phyloP scores from a whole-genome alignment of 64 coral and sea anemone genomes.

The Stichodactyla mertensii region DNA sequence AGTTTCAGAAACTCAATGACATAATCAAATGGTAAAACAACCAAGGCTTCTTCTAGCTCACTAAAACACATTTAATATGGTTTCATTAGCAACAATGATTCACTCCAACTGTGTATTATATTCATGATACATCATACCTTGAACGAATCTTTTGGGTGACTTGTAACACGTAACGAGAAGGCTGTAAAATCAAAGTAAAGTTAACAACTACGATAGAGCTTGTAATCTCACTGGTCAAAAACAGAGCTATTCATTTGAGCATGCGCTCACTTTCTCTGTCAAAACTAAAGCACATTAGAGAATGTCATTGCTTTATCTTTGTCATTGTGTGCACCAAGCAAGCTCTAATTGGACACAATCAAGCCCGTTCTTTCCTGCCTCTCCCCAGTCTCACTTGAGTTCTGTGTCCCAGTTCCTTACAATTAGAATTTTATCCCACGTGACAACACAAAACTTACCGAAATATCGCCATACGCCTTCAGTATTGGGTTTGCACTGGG shows the following conservation, averaged over 20 bases:
- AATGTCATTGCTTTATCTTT: no score
- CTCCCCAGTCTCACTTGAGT: no score
- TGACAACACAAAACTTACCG: conserved; percentile 35
- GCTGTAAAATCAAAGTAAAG: conserved; percentile 47
- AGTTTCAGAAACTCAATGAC: conserved; percentile 75
- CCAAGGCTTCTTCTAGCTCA: conserved; percentile 88
- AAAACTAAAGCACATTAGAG: no score
- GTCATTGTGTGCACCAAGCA: no score
- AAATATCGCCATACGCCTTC: conserved; percentile 71
- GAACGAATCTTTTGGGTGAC: conserved; percentile 89
- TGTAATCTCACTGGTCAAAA: not conserved
- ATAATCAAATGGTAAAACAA: conserved; percentile 86
- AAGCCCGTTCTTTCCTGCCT: no score
- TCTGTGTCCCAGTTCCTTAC: no score
- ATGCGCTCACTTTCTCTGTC: no score
- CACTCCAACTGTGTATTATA: not conserved
- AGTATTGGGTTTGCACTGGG: conserved; percentile 65
- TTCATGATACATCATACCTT: conserved; percentile 44
- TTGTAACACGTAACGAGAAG: conserved; percentile 75
- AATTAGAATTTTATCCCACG: no score
- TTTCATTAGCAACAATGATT: not conserved
- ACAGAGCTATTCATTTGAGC: no score
- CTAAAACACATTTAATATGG: conserved; percentile 39
- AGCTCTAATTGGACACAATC: no score
- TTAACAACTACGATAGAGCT: not conserved